Evolutionary conservation across 1,140 invertebrate species (phyloP).

Genomic region (silkworm (Bombyx mori)): ASM3026992v2 NC_085107.1:7726001-7726500

Average conservation of each 20-base stretch:
- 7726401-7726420: too few relatives aligned
- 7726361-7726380: too few relatives aligned
- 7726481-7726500: too few relatives aligned
- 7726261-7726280: conserved; percentile 60
- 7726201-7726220: conserved; percentile 57
- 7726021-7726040: too few relatives aligned
- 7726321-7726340: conserved; percentile 22
- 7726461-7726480: too few relatives aligned
- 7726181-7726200: conserved; percentile 39
- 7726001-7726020: too few relatives aligned
- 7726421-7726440: too few relatives aligned
- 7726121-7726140: conserved; percentile 3
- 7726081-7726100: too few relatives aligned
- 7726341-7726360: not conserved
- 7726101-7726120: conserved; percentile 11
- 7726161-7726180: conserved; percentile 8
- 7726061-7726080: too few relatives aligned
- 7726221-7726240: conserved; percentile 63
- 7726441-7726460: too few relatives aligned
- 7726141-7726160: too few relatives aligned
- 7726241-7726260: conserved; percentile 64
- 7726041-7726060: not conserved
- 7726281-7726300: conserved; percentile 25
- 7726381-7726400: too few relatives aligned
- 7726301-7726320: conserved; percentile 12